Base-by-base conservation (phyloP, 2,888 invertebrate genomes). In the Pseudolycoriella hygida region DNA sequence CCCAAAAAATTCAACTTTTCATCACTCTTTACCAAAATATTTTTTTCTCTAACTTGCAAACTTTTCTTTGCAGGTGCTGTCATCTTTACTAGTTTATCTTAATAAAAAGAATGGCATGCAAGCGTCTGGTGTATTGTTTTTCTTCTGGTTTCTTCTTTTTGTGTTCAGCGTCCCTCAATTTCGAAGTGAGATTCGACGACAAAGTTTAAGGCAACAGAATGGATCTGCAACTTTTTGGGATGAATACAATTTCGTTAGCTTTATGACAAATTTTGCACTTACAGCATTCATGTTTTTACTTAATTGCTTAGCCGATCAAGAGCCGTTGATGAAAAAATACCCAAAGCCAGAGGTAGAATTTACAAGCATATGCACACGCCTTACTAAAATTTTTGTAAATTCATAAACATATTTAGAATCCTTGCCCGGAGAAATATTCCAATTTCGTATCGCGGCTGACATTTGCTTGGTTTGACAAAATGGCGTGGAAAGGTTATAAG, bases 101-200 rank as follows among this genome's bases (percentile, higher is more conserved):
- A 92, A 93, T 62, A 78, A 82, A 54, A 80, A 78, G 60, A 76
- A 77, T 67, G 96, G 96, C 15, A 73, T 89, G 56, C 74, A 85
- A 56, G 82, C 92, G 12, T 94, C 96, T 3, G 96, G 94, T 4
- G 72, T 87, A 44, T 69, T 90, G 48, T 94, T 92, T 65, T 66
- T 90, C 51, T 94, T 94, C 66, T 96, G 94, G 93, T 68, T 92
- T 17, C 58, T 90, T 1, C 62, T 87, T 46, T 68, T 73, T 1
- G 18, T 92, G 20, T 78, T 77, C 40, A 85, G 85, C 2, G 67
- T 80, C 47, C 71, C 86, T 1, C 80, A 83, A 52, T 80, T 84
- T 53, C 72, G 86, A 54, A 76, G 79, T 17, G 76, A 80, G 60
- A 67, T 72, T 2, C 52, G 59, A 1, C 48, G 56, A 2, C 57